phyloP scores from a whole-genome alignment of 2,888 invertebrate species.

The Alloplasta piceator region DNA sequence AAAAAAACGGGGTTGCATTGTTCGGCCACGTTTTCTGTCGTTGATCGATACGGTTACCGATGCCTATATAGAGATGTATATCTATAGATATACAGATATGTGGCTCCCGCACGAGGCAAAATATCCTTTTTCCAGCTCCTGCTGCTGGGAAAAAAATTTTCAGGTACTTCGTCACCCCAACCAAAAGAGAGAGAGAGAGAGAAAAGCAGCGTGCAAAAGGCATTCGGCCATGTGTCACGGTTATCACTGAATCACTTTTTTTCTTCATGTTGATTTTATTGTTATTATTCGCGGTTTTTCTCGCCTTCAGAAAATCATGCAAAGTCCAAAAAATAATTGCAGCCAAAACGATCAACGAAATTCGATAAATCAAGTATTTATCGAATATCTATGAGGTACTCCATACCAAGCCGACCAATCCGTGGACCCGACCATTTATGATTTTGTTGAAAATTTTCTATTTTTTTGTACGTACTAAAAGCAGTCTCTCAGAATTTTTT shows the following conservation, averaged over 20 bases:
- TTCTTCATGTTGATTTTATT: conserved; percentile 35
- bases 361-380: too few relatives aligned
- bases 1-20: conserved; percentile 81
- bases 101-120: conserved; percentile 29
- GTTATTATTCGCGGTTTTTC: conserved; percentile 27
- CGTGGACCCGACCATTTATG: too few relatives aligned
- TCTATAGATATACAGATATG: background rate
- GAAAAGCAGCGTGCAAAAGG: conserved; percentile 41
- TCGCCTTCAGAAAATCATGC: background rate
- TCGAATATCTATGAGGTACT: background rate
- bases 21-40: conserved; percentile 81
- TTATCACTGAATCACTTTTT: conserved; percentile 57
- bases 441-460: too few relatives aligned
- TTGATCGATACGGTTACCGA: conserved; percentile 80
- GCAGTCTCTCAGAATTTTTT: too few relatives aligned
- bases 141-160: conserved; percentile 61
- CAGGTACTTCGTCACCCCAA: conserved; percentile 70
- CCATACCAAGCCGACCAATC: too few relatives aligned
- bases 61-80: background rate
- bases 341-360: too few relatives aligned
- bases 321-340: conserved; percentile 22
- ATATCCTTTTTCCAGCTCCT: conserved; percentile 43
- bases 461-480: too few relatives aligned
- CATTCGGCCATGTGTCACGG: conserved; percentile 52
- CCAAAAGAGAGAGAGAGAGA: conserved; percentile 24